A percentile compares a stretch with the other conserved stretches of the same genome.
These are phyloP conservation scores for Porites lutea DNA, from an alignment of 64 coral and sea anemone genomes.

Conservation along the genomic window DNA sequence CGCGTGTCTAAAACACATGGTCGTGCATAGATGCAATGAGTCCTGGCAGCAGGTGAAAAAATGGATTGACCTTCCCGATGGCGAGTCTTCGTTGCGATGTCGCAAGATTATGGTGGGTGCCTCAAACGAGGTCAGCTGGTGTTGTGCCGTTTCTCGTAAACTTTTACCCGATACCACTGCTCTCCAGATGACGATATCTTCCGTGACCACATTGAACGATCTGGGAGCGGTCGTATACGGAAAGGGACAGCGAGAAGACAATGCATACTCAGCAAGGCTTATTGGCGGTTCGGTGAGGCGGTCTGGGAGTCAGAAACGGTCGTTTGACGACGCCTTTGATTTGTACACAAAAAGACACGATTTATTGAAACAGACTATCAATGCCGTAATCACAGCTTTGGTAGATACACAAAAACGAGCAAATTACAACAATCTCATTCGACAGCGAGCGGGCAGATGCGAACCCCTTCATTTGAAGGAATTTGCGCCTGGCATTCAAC, in stretches of 20 bases:
- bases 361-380: not conserved
- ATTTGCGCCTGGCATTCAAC: not conserved
- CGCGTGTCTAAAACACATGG: not conserved
- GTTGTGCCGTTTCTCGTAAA: not conserved
- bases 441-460: not conserved
- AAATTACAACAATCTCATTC: not conserved
- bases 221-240: not conserved
- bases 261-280: not conserved
- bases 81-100: not conserved
- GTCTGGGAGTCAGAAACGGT: not conserved
- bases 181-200: not conserved
- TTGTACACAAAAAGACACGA: not conserved
- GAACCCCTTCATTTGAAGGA: not conserved
- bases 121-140: not conserved
- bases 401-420: not conserved
- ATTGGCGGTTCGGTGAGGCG: not conserved
- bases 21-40: not conserved
- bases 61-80: not conserved
- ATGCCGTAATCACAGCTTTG: not conserved
- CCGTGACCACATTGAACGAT: not conserved
- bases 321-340: not conserved
- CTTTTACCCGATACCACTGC: not conserved
- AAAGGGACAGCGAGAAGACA: not conserved
- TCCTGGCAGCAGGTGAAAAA: not conserved
- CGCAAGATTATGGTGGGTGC: not conserved